Evolutionary conservation across 1,140 invertebrate genomes (phyloP), one percentile per base, ranked within the genome.

Genomic region (Zophobas morio): DNA sequence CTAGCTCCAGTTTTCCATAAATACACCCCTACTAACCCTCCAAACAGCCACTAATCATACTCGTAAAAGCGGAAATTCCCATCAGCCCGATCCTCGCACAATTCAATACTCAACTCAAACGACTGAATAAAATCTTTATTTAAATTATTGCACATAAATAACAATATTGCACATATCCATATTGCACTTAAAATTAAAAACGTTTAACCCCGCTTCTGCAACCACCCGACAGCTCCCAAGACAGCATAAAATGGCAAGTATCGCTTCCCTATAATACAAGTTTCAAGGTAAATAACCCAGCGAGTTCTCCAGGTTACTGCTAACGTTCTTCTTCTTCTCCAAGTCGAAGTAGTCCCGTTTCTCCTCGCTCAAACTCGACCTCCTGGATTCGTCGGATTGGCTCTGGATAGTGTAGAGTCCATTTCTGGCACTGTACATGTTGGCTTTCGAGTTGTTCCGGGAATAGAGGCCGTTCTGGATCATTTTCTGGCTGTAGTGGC

Each of bases 211-310:
- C 60, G 37, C n/a, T 0, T 49, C 35, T 70, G 2, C 63, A 37
- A 51, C 46, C 46, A 72, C 70, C 70, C 47, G n/a, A 39, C n/a
- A 56, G 6, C 60, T 39, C 60, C 60, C 60, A 40, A 66, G 42
- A 66, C 33, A 5, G 37, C 3, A 40, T 40, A 40, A 66, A 66
- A 66, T 66, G 60, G 60, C 60, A 66, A 40, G n/a, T 66, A 42
- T 2, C 39, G 8, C 60, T n/a, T 46, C 20, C 33, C 60, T 66
- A 40, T 63, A 6, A 32, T 46, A 46, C 74, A 75, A 6, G 8
- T 51, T 33, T 78, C 70, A 89, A 1, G 89, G 89, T 40, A 90
- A 76, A 78, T 90, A 90, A 6, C 89, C 89, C 1, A 90, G 84
- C n/a, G 88, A 89, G 72, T 87, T 87, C 80, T 89, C 88, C 56